These are phyloP conservation scores for Emydoidea blandingii DNA, from an alignment of 2,797 vertebrate species.

Conservation along the genomic window DNA sequence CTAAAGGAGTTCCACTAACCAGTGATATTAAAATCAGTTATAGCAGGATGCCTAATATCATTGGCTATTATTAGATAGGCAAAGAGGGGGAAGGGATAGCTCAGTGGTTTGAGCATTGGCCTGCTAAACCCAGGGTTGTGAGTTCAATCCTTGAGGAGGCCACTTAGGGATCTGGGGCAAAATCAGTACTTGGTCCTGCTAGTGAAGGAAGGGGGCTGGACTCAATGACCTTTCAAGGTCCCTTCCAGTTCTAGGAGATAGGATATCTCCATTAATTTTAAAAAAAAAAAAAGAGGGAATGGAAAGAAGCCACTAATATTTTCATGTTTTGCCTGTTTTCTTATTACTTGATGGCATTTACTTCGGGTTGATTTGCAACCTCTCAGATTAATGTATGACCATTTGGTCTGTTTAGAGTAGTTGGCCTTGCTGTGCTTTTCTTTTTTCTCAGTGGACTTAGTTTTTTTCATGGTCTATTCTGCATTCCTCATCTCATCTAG, in stretches of 20 bases:
- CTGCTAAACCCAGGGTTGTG: too few species aligned
- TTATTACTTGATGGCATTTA: background rate
- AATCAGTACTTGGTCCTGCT: too few species aligned
- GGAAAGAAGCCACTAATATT: slow-evolving; percentile 35
- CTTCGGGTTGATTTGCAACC: slow-evolving; percentile 49
- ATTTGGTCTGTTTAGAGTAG: slow-evolving; percentile 9
- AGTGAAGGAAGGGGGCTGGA: too few species aligned
- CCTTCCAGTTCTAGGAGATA: too few species aligned
- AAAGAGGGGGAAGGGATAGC: too few species aligned
- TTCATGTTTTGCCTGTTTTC: background rate
- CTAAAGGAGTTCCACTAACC: slow-evolving; percentile 25
- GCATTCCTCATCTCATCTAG: slow-evolving; percentile 20
- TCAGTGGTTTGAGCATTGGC: too few species aligned
- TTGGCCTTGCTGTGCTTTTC: background rate
- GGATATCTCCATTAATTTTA: too few species aligned
- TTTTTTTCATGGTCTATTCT: slow-evolving; percentile 23
- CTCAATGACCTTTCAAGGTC: too few species aligned
- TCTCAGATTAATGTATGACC: slow-evolving; percentile 34
- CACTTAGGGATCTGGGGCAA: too few species aligned
- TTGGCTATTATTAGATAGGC: background rate
- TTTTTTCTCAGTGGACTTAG: slow-evolving; percentile 10
- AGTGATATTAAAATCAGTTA: slow-evolving; percentile 11
- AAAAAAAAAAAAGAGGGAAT: background rate
- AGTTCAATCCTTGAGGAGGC: too few species aligned
- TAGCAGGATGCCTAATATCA: slow-evolving; percentile 21